These are phyloP conservation scores for Anolis sagrei DNA, from an alignment of 2,113 vertebrate species.

Conservation along the genomic window DNA sequence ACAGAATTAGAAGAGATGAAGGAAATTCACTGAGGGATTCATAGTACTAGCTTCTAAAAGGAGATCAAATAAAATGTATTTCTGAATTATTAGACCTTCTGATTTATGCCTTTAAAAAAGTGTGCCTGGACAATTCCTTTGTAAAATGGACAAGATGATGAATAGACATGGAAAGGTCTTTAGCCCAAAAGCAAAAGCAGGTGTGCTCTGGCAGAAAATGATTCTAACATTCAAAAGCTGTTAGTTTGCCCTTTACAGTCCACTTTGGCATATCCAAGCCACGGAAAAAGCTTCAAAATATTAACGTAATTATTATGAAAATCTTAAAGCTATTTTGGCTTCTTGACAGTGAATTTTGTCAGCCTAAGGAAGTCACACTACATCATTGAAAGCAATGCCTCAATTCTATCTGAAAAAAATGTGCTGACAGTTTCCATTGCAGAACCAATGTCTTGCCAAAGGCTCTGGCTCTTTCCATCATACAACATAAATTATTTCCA, in stretches of 20 bases:
- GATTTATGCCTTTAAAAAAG: neutral
- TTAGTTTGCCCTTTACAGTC: neutral
- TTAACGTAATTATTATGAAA: neutral
- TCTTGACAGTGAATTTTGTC: neutral
- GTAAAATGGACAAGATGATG: neutral
- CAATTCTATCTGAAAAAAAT: neutral
- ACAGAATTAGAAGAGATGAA: neutral
- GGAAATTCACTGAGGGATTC: neutral
- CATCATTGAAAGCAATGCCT: neutral
- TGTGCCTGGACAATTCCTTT: neutral
- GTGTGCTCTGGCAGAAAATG: neutral
- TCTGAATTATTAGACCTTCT: rapidly evolving
- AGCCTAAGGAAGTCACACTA: neutral
- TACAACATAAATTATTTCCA: neutral
- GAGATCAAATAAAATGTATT: slow-evolving; percentile 14
- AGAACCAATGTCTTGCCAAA: neutral
- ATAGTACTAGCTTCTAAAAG: neutral
- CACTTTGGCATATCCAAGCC: neutral
- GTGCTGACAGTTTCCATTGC: neutral
- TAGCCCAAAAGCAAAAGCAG: neutral
- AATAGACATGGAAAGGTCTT: slow-evolving; percentile 13
- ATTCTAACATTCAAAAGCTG: rapidly evolving
- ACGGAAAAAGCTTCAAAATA: neutral
- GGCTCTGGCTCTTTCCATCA: neutral
- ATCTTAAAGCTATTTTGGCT: neutral